phyloP scores from a whole-genome alignment of 2,888 invertebrate genomes.

The Cacoxenus indagator region DNA sequence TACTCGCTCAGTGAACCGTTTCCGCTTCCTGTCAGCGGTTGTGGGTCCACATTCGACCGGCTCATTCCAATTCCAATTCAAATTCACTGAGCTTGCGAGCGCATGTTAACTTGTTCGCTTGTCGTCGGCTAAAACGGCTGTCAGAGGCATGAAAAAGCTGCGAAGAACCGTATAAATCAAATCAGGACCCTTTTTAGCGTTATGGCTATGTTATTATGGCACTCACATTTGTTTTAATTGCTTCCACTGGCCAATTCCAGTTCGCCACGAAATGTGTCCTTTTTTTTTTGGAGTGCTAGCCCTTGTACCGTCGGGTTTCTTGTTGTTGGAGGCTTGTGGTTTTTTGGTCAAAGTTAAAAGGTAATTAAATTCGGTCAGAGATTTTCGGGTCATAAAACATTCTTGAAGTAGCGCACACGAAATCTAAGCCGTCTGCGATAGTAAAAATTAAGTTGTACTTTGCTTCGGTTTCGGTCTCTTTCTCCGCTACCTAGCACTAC shows the following conservation, averaged over 20 bases:
- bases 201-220: slow-evolving; percentile 59
- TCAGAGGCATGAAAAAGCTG: slow-evolving; percentile 64
- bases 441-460: slow-evolving; percentile 56
- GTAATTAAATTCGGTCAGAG: slow-evolving; percentile 25
- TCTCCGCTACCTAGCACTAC: not conserved
- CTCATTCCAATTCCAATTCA: not conserved
- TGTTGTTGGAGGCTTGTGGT: slow-evolving; percentile 19
- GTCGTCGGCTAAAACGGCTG: slow-evolving; percentile 52
- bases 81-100: not conserved
- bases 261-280: slow-evolving; percentile 40
- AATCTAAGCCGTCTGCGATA: slow-evolving; percentile 26
- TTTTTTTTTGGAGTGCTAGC: slow-evolving; percentile 29
- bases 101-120: slow-evolving; percentile 39
- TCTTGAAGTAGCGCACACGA: slow-evolving; percentile 26
- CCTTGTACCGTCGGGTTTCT: slow-evolving; percentile 28
- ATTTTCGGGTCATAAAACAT: slow-evolving; percentile 53
- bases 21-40: slow-evolving; percentile 56
- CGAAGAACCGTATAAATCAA: slow-evolving; percentile 64
- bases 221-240: slow-evolving; percentile 61
- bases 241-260: slow-evolving; percentile 18
- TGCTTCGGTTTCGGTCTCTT: slow-evolving; percentile 26
- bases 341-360: slow-evolving; percentile 23
- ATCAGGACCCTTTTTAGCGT: slow-evolving; percentile 33
- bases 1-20: slow-evolving; percentile 37
- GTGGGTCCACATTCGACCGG: slow-evolving; percentile 27